These are phyloP conservation scores for Capromys pilorides DNA, from an alignment of 2,797 vertebrate species.

Conservation along the genomic window DNA sequence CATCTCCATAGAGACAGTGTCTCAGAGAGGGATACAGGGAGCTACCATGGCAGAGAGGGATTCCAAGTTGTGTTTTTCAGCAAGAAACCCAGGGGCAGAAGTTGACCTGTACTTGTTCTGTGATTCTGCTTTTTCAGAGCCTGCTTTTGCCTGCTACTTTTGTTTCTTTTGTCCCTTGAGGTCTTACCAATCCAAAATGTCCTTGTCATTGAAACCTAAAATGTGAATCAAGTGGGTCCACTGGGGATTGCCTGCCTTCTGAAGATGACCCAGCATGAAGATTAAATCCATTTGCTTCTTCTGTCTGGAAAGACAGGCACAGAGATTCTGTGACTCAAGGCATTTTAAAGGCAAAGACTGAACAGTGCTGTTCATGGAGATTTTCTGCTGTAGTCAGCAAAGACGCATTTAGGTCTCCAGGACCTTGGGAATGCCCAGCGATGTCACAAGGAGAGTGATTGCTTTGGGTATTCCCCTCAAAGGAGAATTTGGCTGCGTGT, in stretches of 20 bases:
- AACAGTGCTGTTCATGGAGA: not conserved
- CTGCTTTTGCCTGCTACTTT: constrained; percentile 16
- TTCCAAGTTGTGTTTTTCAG: not conserved
- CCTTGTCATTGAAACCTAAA: not conserved
- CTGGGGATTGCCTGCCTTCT: not conserved
- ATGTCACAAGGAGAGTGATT: not conserved
- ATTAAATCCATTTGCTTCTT: not conserved
- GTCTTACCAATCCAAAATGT: constrained; percentile 22
- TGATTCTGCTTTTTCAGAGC: not conserved
- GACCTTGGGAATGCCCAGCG: not conserved
- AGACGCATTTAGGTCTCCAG: not conserved
- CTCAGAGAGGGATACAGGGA: not conserved
- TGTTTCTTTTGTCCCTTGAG: constrained; percentile 40
- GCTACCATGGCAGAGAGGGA: not conserved
- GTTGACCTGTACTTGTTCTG: not conserved
- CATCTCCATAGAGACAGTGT: not conserved
- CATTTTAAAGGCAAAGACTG: not conserved
- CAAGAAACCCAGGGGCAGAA: not conserved
- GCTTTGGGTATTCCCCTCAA: not conserved
- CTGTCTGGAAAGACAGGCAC: not conserved
- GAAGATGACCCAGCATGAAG: not conserved
- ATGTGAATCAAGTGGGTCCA: not conserved
- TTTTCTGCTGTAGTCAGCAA: not conserved
- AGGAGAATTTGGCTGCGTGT: not conserved
- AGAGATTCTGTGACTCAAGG: not conserved